phyloP scores from a whole-genome alignment of 2,888 invertebrate species.

The Meandrusa payeni region DNA sequence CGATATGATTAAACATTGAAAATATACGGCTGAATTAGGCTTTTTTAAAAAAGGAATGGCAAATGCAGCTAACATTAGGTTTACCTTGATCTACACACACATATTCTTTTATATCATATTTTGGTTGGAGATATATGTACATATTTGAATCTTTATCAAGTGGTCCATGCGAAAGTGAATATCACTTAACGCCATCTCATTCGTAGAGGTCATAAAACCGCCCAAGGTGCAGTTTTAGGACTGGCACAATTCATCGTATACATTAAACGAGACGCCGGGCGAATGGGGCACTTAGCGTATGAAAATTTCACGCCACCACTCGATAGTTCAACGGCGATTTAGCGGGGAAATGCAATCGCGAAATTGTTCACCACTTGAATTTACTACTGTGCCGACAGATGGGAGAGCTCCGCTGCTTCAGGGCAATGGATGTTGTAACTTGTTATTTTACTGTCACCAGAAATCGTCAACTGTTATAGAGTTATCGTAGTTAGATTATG shows the following conservation, averaged over 20 bases:
- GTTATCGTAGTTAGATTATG: too few relatives aligned
- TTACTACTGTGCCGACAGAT: constrained; percentile 30
- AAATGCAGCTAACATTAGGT: too few relatives aligned
- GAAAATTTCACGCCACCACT: constrained; percentile 62
- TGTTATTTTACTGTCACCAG: too few relatives aligned
- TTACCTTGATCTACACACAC: too few relatives aligned
- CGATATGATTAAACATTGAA: too few relatives aligned
- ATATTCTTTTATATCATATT: too few relatives aligned
- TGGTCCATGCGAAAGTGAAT: not conserved
- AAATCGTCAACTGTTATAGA: too few relatives aligned
- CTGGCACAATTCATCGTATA: constrained; percentile 35
- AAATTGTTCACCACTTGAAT: constrained; percentile 47
- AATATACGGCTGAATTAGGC: too few relatives aligned
- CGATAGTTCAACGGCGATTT: constrained; percentile 60
- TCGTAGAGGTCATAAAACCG: not conserved
- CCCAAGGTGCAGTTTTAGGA: constrained; percentile 12
- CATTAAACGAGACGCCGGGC: constrained; percentile 50
- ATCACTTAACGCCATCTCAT: constrained; percentile 1
- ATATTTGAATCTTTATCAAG: too few relatives aligned
- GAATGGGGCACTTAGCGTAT: constrained; percentile 58
- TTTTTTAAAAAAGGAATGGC: too few relatives aligned
- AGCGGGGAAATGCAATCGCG: constrained; percentile 54
- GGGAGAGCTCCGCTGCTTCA: constrained; percentile 1
- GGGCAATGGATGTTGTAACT: too few relatives aligned
- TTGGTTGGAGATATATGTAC: too few relatives aligned